A percentile compares a stretch with the other conserved stretches of the same genome.
Conservation (phyloP, 2,113 vertebrate species). For the Mixornis gularis region DNA sequence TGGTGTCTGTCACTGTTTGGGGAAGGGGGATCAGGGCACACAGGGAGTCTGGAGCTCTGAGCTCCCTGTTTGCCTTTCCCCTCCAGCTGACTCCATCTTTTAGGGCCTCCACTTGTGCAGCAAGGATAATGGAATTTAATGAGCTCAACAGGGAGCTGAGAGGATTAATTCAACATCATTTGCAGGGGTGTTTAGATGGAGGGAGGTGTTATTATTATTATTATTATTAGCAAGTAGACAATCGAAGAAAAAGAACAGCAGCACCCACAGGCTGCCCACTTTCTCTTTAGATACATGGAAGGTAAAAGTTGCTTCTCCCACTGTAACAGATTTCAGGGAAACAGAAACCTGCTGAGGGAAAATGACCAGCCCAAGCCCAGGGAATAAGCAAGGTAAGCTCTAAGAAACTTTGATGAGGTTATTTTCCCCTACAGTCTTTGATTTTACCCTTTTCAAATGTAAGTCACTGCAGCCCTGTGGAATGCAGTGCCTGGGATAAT, state of each 20-base stretch:
- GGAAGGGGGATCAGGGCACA: neutral
- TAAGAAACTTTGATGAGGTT: neutral
- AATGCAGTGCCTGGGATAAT: neutral
- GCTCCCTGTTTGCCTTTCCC: neutral
- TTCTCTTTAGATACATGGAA: neutral
- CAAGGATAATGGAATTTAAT: conserved; percentile 42
- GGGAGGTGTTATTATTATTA: neutral
- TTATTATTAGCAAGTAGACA: neutral
- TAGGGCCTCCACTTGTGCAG: conserved; percentile 21
- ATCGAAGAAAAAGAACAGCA: neutral
- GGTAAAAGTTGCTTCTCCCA: neutral
- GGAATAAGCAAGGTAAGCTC: neutral
- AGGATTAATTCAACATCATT: conserved; percentile 49
- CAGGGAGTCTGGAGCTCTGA: neutral
- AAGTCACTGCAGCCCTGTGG: neutral
- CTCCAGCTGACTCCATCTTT: conserved; percentile 21
- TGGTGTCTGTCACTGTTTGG: accelerated
- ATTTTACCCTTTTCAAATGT: neutral
- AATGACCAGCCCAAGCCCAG: neutral
- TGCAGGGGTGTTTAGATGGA: conserved; percentile 30
- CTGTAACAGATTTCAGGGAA: neutral
- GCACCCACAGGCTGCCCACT: neutral
- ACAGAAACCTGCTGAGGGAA: neutral
- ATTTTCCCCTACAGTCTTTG: neutral
- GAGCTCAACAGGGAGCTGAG: conserved; percentile 50